These are phyloP conservation scores for Prunella fulvescens DNA, from an alignment of 2,113 vertebrate species.

Conservation along the genomic window DNA sequence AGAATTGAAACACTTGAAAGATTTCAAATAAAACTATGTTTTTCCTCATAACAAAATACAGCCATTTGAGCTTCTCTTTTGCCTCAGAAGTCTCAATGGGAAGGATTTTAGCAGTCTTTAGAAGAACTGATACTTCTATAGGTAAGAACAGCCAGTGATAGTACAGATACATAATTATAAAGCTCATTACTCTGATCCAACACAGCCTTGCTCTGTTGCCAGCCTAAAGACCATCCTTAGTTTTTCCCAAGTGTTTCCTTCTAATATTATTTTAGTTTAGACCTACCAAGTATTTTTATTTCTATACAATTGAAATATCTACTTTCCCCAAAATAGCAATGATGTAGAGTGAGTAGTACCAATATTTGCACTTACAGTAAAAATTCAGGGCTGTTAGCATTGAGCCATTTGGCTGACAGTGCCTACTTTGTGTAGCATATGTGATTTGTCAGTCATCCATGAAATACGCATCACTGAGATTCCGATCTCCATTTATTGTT, in stretches of 20 bases:
- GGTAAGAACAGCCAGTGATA: background rate
- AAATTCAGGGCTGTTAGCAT: slow-evolving; percentile 17
- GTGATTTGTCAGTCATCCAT: slow-evolving; percentile 29
- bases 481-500: background rate
- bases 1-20: background rate
- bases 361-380: slow-evolving; percentile 8
- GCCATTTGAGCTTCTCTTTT: background rate
- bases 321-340: background rate
- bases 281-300: background rate
- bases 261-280: background rate
- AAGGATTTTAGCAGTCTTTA: background rate
- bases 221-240: background rate
- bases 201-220: background rate
- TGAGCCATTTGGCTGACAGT: slow-evolving; percentile 33
- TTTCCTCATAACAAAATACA: background rate
- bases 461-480: slow-evolving; percentile 4
- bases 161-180: background rate
- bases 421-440: background rate
- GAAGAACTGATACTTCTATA: background rate
- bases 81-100: background rate
- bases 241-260: background rate
- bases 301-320: background rate
- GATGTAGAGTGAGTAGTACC: background rate
- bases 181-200: background rate
- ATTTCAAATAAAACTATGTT: background rate